Evolutionary conservation across 2,113 vertebrate species (phyloP).

Genomic region (Cygnus atratus): DNA sequence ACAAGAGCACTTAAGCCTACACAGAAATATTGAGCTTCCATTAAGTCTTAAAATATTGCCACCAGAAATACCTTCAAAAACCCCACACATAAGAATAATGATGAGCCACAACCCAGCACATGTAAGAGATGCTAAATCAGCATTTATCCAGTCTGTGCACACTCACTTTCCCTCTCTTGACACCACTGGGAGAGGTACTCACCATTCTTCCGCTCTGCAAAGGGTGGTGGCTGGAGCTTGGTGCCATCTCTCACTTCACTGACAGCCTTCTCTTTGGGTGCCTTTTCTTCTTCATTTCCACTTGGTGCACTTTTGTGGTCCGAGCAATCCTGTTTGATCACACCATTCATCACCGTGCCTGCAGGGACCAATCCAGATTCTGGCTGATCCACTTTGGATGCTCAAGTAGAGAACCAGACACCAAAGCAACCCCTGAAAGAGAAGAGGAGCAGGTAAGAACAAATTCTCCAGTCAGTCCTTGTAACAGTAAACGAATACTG

Average conservation of each 20-base stretch:
- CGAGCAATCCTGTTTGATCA: constrained; percentile 47
- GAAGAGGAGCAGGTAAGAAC: not conserved
- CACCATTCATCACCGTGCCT: constrained; percentile 76
- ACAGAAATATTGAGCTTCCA: not conserved
- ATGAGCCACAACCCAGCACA: accelerated
- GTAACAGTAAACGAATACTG: not conserved
- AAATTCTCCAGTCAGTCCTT: not conserved
- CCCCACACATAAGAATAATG: not conserved
- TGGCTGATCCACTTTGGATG: constrained; percentile 57
- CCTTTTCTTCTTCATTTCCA: constrained; percentile 60
- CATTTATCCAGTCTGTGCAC: not conserved
- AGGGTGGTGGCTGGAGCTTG: constrained; percentile 54
- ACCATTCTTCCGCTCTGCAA: constrained; percentile 65
- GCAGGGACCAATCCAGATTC: not conserved
- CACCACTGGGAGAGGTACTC: not conserved
- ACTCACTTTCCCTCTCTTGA: not conserved
- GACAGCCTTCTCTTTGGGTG: constrained; percentile 28
- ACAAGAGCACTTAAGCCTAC: not conserved
- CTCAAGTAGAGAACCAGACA: constrained; percentile 7
- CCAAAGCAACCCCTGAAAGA: constrained; percentile 4
- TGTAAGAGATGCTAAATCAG: not conserved
- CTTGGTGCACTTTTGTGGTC: constrained; percentile 11
- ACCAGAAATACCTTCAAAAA: not conserved
- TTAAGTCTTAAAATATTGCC: not conserved
- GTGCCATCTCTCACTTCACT: constrained; percentile 49